A percentile compares a stretch with the other conserved stretches of the same genome.
Evolutionary conservation across 2,797 vertebrate genomes (phyloP).

Genomic region (Bovichtus variegatus): DNA sequence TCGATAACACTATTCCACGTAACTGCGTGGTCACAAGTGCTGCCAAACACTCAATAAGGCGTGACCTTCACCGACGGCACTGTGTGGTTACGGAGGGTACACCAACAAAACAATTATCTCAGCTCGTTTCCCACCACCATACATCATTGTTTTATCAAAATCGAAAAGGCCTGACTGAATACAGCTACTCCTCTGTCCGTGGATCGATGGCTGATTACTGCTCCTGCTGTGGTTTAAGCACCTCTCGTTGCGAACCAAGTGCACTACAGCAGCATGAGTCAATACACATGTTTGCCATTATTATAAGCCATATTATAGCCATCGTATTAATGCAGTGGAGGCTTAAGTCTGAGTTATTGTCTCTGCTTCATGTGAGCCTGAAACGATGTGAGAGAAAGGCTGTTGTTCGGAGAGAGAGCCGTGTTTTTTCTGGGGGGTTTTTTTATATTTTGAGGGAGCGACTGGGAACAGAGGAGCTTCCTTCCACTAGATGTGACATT

Average conservation of each 20-base stretch:
- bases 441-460: slow-evolving; percentile 8
- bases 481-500: slow-evolving; percentile 45
- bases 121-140: slow-evolving; percentile 52
- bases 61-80: slow-evolving; percentile 64
- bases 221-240: slow-evolving; percentile 57
- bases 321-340: slow-evolving; percentile 9
- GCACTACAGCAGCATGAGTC: slow-evolving; percentile 32
- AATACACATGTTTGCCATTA: slow-evolving; percentile 31
- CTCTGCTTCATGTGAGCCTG: slow-evolving; percentile 1
- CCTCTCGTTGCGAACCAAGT: slow-evolving; percentile 38
- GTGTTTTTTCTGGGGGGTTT: too few relatives aligned
- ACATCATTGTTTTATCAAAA: slow-evolving; percentile 77
- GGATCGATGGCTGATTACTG: slow-evolving; percentile 74
- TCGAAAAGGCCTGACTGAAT: slow-evolving; percentile 43
- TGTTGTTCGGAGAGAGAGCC: neutral
- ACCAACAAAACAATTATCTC: slow-evolving; percentile 67
- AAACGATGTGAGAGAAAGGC: slow-evolving; percentile 7
- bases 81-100: slow-evolving; percentile 31
- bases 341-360: slow-evolving; percentile 24
- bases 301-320: slow-evolving; percentile 27
- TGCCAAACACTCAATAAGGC: slow-evolving; percentile 63
- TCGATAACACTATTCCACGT: slow-evolving; percentile 56
- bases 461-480: neutral
- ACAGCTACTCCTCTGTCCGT: slow-evolving; percentile 29
- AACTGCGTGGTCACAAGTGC: slow-evolving; percentile 47